phyloP scores from a whole-genome alignment of 2,797 vertebrate genomes.

The Sebastes hopkinsi region DNA sequence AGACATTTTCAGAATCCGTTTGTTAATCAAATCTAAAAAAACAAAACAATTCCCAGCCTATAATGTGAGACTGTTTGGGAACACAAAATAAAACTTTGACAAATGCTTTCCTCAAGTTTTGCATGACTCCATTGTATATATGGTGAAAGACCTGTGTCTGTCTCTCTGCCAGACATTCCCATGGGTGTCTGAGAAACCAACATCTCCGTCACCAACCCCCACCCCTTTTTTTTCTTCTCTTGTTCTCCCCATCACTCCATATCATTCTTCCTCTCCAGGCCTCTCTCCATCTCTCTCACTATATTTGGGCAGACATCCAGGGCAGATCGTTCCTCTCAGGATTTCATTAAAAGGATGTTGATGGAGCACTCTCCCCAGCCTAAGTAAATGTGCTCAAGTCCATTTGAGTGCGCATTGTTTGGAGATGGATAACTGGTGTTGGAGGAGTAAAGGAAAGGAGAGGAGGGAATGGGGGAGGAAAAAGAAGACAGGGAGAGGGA shows the following conservation, averaged over 20 bases:
- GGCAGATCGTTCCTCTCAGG: slow-evolving; percentile 69
- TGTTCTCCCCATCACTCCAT: slow-evolving; percentile 20
- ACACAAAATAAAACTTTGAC: slow-evolving; percentile 1
- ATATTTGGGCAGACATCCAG: slow-evolving; percentile 71
- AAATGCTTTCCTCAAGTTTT: not conserved
- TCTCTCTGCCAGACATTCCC: slow-evolving; percentile 37
- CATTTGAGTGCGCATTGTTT: slow-evolving; percentile 76
- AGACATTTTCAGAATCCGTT: slow-evolving; percentile 1
- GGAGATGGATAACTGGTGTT: slow-evolving; percentile 69
- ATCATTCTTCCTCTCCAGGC: slow-evolving; percentile 27
- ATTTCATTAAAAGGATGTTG: slow-evolving; percentile 81
- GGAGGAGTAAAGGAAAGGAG: slow-evolving; percentile 43
- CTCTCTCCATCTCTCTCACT: slow-evolving; percentile 30
- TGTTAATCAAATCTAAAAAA: slow-evolving; percentile 22
- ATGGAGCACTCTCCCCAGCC: slow-evolving; percentile 74
- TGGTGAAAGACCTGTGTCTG: slow-evolving; percentile 3
- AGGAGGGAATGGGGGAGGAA: not conserved
- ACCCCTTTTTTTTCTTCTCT: slow-evolving; percentile 7
- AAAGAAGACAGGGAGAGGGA: not conserved
- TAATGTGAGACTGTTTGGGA: not conserved
- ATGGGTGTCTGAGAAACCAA: slow-evolving; percentile 47
- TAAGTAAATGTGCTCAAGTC: slow-evolving; percentile 77
- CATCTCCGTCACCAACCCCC: slow-evolving; percentile 32
- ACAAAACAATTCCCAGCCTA: not conserved
- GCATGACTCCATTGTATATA: slow-evolving; percentile 9